Percentiles rank a stretch among this genome's conserved stretches.
Evolutionary conservation across 2,888 invertebrate genomes (phyloP).

Genomic region (Aphrophora alni): DNA sequence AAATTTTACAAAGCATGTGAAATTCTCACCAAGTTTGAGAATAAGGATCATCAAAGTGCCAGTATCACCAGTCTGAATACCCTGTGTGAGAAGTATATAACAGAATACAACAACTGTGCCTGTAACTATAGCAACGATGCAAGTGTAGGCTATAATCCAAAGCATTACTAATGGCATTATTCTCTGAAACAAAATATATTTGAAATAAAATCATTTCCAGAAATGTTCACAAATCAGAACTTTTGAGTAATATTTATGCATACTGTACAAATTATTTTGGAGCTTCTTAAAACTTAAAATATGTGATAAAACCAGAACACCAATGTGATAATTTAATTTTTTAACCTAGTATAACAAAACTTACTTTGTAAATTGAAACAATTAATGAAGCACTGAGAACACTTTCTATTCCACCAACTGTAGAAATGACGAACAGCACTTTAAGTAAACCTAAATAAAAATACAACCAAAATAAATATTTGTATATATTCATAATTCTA

Average conservation of each 20-base stretch:
- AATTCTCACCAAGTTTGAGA: background rate
- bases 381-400: background rate
- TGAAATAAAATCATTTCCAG: too few relatives aligned
- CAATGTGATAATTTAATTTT: too few relatives aligned
- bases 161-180: background rate
- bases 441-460: background rate
- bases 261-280: too few relatives aligned
- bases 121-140: background rate
- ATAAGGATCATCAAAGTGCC: background rate
- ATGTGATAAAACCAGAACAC: too few relatives aligned
- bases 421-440: background rate
- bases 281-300: too few relatives aligned
- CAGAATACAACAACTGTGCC: background rate
- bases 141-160: background rate
- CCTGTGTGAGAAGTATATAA: background rate
- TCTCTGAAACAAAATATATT: background rate
- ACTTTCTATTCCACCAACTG: background rate
- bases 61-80: background rate
- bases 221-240: too few relatives aligned
- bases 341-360: background rate
- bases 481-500: too few relatives aligned
- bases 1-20: too few relatives aligned
- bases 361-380: background rate
- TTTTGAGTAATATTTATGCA: too few relatives aligned
- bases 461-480: too few relatives aligned